Percentiles rank a stretch among this genome's conserved stretches.
These are phyloP conservation scores for Trematocara zebra DNA, from an alignment of 2,113 vertebrate genomes.

Conservation along the genomic window DNA sequence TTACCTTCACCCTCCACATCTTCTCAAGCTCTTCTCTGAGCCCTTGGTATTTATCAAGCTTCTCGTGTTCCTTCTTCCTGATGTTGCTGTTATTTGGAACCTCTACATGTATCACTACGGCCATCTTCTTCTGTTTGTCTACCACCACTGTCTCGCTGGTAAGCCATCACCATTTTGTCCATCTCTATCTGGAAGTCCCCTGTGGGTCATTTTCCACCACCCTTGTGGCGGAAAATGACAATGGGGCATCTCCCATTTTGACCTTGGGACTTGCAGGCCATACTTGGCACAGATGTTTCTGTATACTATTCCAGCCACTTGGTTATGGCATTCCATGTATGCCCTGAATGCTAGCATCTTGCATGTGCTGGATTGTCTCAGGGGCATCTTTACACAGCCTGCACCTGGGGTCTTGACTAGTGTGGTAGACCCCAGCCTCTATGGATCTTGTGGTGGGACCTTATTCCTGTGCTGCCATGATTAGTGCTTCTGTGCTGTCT, in stretches of 20 bases:
- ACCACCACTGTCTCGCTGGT: no score
- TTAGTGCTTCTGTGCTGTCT: no score
- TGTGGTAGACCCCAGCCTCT: neutral
- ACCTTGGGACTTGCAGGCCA: neutral
- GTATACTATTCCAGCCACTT: neutral
- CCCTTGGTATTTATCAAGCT: no score
- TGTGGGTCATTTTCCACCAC: no score
- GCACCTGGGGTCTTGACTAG: rapidly evolving
- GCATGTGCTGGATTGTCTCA: neutral
- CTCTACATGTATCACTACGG: no score
- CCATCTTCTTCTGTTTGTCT: no score
- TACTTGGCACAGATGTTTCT: neutral
- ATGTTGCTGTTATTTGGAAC: no score
- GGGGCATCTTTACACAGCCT: neutral
- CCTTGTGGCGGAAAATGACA: no score
- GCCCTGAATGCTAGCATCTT: rapidly evolving
- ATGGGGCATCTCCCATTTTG: neutral
- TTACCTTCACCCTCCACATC: neutral
- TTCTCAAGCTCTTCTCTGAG: no score
- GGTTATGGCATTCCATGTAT: neutral
- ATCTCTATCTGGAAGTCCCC: neutral
- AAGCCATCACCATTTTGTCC: no score
- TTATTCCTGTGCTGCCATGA: no score
- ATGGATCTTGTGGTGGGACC: neutral
- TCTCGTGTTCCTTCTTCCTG: no score